These are phyloP conservation scores for Phymanthus crucifer DNA, from an alignment of 92 coral and sea anemone genomes.

Conservation along the genomic window DNA sequence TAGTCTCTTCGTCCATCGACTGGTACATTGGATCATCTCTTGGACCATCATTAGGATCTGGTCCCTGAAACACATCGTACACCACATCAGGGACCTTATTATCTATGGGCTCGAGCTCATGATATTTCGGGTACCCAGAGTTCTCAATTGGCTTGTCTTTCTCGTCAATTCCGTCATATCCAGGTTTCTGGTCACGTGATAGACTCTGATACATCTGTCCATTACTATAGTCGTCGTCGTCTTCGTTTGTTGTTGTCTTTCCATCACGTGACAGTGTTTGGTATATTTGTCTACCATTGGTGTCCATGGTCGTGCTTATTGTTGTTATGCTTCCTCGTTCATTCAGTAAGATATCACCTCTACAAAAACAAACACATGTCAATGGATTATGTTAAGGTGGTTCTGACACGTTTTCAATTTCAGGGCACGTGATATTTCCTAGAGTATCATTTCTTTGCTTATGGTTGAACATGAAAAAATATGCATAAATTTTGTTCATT, in stretches of 20 bases:
- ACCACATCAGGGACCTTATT: conserved; percentile 7
- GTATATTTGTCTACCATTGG: background rate
- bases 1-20: background rate
- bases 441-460: too few relatives aligned
- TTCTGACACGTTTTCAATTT: too few relatives aligned
- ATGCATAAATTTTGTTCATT: too few relatives aligned
- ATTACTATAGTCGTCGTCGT: background rate
- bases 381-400: background rate
- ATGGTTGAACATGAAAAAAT: too few relatives aligned
- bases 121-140: background rate
- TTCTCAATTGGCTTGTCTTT: background rate
- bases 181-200: conserved; percentile 3
- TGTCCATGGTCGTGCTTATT: conserved; percentile 1
- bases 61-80: conserved; percentile 14
- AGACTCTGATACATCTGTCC: background rate
- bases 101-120: background rate
- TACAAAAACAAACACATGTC: background rate
- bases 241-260: too few relatives aligned
- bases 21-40: conserved; percentile 6
- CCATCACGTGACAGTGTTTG: background rate
- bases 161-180: background rate
- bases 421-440: too few relatives aligned
- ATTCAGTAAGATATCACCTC: background rate
- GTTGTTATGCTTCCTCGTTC: background rate
- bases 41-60: background rate